Percentiles rank a stretch among this genome's conserved stretches.
These are phyloP conservation scores for Melieria picta DNA, from an alignment of 2,888 invertebrate species.

Conservation along the genomic window DNA sequence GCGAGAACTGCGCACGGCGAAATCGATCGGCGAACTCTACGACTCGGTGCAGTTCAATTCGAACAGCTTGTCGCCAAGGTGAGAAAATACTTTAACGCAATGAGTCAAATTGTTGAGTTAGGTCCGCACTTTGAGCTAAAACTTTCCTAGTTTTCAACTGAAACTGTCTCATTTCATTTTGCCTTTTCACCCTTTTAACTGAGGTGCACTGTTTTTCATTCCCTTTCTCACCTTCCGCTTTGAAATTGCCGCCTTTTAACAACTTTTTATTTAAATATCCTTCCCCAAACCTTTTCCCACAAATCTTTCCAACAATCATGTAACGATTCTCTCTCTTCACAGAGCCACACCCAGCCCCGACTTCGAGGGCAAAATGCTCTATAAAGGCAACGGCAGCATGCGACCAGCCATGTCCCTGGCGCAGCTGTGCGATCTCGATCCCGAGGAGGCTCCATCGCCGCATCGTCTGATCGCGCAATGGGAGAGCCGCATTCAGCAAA, in stretches of 20 bases:
- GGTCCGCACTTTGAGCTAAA: too few relatives aligned
- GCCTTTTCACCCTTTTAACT: too few relatives aligned
- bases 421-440: conserved; percentile 73
- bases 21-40: conserved; percentile 76
- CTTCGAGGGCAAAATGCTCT: conserved; percentile 44
- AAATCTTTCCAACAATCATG: neutral
- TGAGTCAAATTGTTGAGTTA: too few relatives aligned
- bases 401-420: conserved; percentile 77
- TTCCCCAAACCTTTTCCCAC: too few relatives aligned
- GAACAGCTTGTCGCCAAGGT: conserved; percentile 42
- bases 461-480: conserved; percentile 81
- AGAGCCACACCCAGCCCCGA: conserved; percentile 58
- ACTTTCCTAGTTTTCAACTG: too few relatives aligned
- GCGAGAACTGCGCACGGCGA: conserved; percentile 72
- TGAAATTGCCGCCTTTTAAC: too few relatives aligned
- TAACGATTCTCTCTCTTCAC: conserved; percentile 21
- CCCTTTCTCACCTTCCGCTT: too few relatives aligned
- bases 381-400: conserved; percentile 65
- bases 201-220: too few relatives aligned
- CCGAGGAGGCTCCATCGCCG: conserved; percentile 77
- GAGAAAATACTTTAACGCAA: neutral
- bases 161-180: too few relatives aligned
- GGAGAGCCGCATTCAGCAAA: conserved; percentile 75
- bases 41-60: conserved; percentile 67
- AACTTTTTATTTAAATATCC: too few relatives aligned